Conservation (phyloP, 2,113 vertebrate genomes). For the Platysteira castanea region DNA sequence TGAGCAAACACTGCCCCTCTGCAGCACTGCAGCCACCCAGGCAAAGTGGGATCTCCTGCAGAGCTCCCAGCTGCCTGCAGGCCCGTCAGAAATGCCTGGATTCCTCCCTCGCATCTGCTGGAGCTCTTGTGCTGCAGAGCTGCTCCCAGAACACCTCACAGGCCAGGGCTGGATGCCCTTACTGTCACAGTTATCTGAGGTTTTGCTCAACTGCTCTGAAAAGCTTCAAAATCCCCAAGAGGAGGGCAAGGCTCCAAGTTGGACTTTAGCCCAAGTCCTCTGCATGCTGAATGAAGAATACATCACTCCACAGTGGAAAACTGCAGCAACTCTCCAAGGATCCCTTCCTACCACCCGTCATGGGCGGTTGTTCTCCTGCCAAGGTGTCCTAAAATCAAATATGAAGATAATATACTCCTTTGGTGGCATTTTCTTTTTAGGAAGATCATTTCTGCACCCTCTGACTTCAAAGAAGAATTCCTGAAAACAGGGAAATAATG, state of each 20-base stretch:
- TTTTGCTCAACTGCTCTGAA: not conserved
- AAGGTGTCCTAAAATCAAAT: not conserved
- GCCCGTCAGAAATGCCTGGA: not conserved
- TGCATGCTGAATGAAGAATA: not conserved
- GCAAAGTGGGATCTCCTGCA: not conserved
- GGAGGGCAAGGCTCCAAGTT: not conserved
- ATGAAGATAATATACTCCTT: not conserved
- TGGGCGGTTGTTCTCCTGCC: not conserved
- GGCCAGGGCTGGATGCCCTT: not conserved
- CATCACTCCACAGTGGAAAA: not conserved
- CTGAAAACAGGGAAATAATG: not conserved
- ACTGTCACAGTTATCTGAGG: not conserved
- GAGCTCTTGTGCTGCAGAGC: not conserved
- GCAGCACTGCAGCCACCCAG: not conserved
- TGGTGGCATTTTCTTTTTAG: not conserved
- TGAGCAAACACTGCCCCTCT: not conserved
- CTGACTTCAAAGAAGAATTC: not conserved
- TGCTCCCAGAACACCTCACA: not conserved
- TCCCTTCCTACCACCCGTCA: not conserved
- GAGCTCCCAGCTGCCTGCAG: not conserved
- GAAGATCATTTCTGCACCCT: not conserved
- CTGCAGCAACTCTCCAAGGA: not conserved
- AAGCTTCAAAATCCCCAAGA: not conserved
- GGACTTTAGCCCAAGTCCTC: not conserved
- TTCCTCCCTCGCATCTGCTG: rapidly evolving